Percentiles rank a stretch among this genome's conserved stretches.
Conservation (phyloP, 2,888 invertebrate species). For the Epistrophella euchroma region DNA sequence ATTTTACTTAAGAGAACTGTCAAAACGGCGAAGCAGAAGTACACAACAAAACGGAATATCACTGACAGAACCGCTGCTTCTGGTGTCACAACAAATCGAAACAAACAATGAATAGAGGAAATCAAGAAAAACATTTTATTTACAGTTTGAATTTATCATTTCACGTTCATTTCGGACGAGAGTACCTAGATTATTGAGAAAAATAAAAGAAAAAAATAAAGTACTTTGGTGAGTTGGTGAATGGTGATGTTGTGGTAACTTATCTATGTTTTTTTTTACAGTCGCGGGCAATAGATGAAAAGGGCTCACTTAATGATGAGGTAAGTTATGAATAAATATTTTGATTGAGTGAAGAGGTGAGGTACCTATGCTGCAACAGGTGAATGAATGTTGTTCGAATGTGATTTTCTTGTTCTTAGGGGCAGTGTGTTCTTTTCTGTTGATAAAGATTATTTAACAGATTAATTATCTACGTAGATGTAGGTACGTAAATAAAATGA, state of each 20-base stretch:
- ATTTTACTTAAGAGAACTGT: conserved; percentile 61
- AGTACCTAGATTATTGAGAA: conserved; percentile 7
- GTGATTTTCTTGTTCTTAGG: not conserved
- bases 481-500: no score
- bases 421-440: not conserved
- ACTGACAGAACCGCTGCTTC: conserved; percentile 50
- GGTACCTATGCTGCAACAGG: conserved; percentile 7
- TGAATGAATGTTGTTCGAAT: not conserved
- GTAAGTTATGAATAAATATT: conserved; percentile 24
- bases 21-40: conserved; percentile 49
- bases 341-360: not conserved
- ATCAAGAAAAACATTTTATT: conserved; percentile 56
- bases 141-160: conserved; percentile 14
- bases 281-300: conserved; percentile 11
- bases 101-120: conserved; percentile 39
- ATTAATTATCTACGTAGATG: no score
- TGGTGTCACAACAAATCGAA: conserved; percentile 61
- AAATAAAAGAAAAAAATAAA: not conserved
- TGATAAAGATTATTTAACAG: not conserved
- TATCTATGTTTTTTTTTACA: not conserved
- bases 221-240: not conserved
- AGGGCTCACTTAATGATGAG: conserved; percentile 11
- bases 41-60: conserved; percentile 63
- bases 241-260: not conserved
- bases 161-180: conserved; percentile 4